Conservation (phyloP, 2,797 vertebrate species). For the Tadarida brasiliensis region DNA sequence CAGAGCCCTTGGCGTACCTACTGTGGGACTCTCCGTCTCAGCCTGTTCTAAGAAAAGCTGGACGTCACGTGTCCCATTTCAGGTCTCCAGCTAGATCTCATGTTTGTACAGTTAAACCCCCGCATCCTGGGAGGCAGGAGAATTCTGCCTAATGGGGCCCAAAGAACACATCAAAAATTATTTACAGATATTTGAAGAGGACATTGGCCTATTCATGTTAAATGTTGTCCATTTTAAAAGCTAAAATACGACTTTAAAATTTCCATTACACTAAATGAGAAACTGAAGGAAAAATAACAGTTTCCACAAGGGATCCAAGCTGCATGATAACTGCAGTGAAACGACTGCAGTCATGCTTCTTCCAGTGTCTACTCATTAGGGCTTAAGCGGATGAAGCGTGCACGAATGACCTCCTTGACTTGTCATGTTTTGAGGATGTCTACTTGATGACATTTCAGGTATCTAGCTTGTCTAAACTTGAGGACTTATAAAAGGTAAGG, state of each 20-base stretch:
- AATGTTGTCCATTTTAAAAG: neutral
- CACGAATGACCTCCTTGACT: neutral
- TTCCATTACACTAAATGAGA: neutral
- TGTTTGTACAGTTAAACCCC: neutral
- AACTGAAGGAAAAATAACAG: neutral
- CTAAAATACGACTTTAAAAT: neutral
- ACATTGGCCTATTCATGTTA: rapidly evolving
- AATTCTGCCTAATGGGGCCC: neutral
- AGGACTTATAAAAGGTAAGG: neutral
- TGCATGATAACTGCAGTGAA: neutral
- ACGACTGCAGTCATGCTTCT: neutral
- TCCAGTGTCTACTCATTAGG: neutral
- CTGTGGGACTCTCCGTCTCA: neutral
- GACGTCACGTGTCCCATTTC: neutral
- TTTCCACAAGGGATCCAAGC: neutral
- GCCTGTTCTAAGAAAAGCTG: neutral
- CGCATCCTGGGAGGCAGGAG: neutral
- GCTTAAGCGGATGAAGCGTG: neutral
- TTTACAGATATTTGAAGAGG: neutral
- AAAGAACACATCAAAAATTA: neutral
- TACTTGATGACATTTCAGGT: neutral
- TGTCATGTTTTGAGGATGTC: neutral
- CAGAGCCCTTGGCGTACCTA: too few relatives aligned
- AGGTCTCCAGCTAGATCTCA: neutral
- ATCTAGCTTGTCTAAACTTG: neutral